These are phyloP conservation scores for Hydropotes inermis DNA, from an alignment of 2,113 vertebrate species.

Conservation along the genomic window DNA sequence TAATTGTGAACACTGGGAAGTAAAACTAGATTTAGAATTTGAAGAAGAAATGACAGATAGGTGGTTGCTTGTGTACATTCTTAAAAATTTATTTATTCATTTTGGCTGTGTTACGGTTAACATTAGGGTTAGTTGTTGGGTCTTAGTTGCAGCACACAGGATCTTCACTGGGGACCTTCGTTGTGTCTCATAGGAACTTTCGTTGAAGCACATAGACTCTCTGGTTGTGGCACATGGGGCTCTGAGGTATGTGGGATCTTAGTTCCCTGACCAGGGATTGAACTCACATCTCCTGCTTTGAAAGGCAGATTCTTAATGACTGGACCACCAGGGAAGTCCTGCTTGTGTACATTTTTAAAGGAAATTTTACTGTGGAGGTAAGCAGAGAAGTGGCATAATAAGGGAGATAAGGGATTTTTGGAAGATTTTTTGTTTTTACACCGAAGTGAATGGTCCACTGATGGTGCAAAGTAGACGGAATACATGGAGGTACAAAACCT, in stretches of 20 bases:
- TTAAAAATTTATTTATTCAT: not conserved
- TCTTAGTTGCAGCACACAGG: not conserved
- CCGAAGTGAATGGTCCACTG: not conserved
- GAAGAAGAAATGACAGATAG: not conserved
- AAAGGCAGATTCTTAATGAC: not conserved
- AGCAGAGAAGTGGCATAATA: not conserved
- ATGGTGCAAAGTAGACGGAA: not conserved
- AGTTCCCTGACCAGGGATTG: not conserved
- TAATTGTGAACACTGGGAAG: not conserved
- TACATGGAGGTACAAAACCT: not conserved
- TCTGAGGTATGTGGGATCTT: not conserved
- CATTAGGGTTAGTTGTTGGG: not conserved
- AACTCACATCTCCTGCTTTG: not conserved
- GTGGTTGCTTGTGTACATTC: not conserved
- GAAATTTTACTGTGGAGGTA: not conserved
- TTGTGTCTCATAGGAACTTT: not conserved
- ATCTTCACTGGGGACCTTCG: not conserved
- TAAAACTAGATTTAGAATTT: conserved; percentile 2
- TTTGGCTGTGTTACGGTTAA: not conserved
- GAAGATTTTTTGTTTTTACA: not conserved
- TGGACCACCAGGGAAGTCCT: not conserved
- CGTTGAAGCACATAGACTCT: not conserved
- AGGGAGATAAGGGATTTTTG: not conserved
- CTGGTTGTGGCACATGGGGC: not conserved
- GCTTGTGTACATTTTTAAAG: not conserved